Evolutionary conservation across 2,797 vertebrate genomes (phyloP), one percentile per base, ranked within the genome.

Genomic region (Hyperoplus lanceolatus): DNA sequence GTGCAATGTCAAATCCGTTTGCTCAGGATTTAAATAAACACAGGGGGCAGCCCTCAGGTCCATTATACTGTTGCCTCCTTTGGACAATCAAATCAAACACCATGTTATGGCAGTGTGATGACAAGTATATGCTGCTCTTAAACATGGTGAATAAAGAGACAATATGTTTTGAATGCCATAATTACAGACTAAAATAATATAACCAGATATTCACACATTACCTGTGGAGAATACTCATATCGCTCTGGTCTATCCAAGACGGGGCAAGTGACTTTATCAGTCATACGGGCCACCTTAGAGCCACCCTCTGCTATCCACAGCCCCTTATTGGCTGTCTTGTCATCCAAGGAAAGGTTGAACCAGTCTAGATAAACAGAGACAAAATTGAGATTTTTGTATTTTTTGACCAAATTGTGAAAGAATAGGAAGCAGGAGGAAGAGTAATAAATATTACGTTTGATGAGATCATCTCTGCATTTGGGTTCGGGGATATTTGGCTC

Each of bases 201-300:
- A 0, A 55, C 6, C 13, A 1, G 0, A 9, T 51, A 43, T 18
- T 68, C 0, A 5, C 41, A 43, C 11, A 36, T 11, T 89, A 94
- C 94, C 93, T 94, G 94, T 69, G 94, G 94, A 13, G 82, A 42
- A 36, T 92, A 91, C 51, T 93, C 91, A 16, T 89, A 93, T 91
- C 94, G 81, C 79, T 95, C 91, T 15, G 93, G 89, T 83, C 88
- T 77, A 15, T 95, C 93, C 70, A 94, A 80, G 63, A 92, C 94
- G 0, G 94, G 94, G 70, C 93, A 94, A 2, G 69, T 84, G 46
- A 91, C 1, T 1, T 85, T 75, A 42, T 93, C 92, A 0, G 92
- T 93, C 83, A 81, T 92, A 5, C 92, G 91, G 8, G 82, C 58
- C 38, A 94, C 93, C 70, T 94, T 94, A 21, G 81, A 16, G 0